Conservation (phyloP, 2,113 vertebrate genomes). For the Axis porcinus region DNA sequence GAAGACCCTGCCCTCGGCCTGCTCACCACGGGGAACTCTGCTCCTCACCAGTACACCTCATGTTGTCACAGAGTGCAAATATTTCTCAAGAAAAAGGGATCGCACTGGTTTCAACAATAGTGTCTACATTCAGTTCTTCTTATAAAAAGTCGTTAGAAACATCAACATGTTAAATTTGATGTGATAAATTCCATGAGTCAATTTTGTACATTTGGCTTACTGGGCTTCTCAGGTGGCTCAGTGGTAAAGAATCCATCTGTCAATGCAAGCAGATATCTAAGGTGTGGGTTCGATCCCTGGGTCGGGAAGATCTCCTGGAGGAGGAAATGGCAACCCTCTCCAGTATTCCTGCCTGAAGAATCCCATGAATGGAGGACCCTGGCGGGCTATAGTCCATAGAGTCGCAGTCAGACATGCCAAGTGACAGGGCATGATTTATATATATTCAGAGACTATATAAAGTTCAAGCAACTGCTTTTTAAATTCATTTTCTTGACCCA, state of each 20-base stretch:
- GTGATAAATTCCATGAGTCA: neutral
- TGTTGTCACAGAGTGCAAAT: neutral
- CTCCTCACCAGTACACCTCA: neutral
- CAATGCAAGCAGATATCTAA: neutral
- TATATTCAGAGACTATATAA: neutral
- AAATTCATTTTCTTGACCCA: neutral
- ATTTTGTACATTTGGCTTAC: neutral
- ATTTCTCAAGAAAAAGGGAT: neutral
- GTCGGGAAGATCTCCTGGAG: neutral
- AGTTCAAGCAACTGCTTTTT: neutral
- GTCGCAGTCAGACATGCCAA: neutral
- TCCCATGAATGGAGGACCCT: neutral
- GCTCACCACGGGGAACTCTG: neutral
- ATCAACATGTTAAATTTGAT: neutral
- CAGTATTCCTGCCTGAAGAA: neutral
- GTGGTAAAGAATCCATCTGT: neutral
- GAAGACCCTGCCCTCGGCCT: rapidly evolving
- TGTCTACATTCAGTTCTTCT: neutral
- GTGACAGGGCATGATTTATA: neutral
- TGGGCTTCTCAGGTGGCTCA: neutral
- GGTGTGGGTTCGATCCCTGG: neutral
- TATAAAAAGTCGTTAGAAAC: neutral
- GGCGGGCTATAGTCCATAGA: neutral
- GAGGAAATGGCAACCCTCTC: neutral
- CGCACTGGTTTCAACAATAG: neutral